phyloP scores from a whole-genome alignment of 2,113 vertebrate genomes.

The Syngnathus floridae region DNA sequence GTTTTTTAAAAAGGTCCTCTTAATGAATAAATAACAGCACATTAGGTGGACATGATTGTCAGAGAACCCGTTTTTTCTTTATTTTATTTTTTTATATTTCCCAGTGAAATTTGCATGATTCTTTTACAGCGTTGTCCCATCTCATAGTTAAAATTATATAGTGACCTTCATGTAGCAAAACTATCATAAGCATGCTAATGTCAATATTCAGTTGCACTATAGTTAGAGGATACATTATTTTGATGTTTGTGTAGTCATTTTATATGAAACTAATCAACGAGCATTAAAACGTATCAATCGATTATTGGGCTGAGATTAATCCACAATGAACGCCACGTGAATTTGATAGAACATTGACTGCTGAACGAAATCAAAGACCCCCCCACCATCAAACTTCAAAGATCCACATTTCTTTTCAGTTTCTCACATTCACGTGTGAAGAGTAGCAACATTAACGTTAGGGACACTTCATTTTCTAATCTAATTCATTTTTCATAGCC shows the following conservation, averaged over 20 bases:
- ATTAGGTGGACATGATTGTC: background rate
- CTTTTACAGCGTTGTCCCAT: too few species aligned
- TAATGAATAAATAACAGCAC: slow-evolving; percentile 15
- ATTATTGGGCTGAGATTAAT: background rate
- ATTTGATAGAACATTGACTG: background rate
- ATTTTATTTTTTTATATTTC: too few species aligned
- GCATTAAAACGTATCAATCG: background rate
- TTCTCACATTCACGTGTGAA: slow-evolving; percentile 18
- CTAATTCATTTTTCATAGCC: slow-evolving; percentile 57
- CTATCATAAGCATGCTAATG: too few species aligned
- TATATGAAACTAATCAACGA: background rate
- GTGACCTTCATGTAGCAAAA: too few species aligned
- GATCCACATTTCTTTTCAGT: background rate
- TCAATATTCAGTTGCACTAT: too few species aligned
- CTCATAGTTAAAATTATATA: too few species aligned
- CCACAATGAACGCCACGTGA: background rate
- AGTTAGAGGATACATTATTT: too few species aligned
- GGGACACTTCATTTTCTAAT: slow-evolving; percentile 32
- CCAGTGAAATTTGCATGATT: too few species aligned
- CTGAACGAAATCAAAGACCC: background rate
- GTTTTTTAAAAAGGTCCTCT: slow-evolving; percentile 12
- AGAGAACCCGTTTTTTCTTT: too few species aligned
- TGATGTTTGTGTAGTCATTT: background rate
- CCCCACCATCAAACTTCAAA: slow-evolving; percentile 1
- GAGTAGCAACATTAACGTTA: slow-evolving; percentile 24